Base-by-base conservation (phyloP, 2,888 invertebrate genomes). In the Amorpha juglandis region DNA sequence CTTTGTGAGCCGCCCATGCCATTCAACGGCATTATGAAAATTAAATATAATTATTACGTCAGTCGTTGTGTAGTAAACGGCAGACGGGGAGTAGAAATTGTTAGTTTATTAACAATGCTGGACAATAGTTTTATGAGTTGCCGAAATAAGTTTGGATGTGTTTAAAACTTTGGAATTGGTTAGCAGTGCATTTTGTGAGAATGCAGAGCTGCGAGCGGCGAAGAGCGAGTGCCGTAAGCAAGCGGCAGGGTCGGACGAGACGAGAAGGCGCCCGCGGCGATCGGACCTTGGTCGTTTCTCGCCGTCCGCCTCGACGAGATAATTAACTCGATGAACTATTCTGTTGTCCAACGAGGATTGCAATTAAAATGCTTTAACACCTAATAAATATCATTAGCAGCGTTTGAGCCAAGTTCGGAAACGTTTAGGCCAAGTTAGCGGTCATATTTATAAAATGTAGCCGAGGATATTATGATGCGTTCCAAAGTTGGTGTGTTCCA, bases 241-340 rank as follows among this genome's bases (percentile, higher is more conserved):
- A 80, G 79, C 71, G 75, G 55, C 53, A 52, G 50, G 48, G 63
- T 68, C 68, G 71, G 68, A 72, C 71, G 81, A 77, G 78, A 75
- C 72, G 75, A 69, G 74, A 69, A 68, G 75, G 73, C 82, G 87
- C 87, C 88, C 74, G 83, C 83, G 87, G 87, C 89, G 74, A 66
- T 71, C 77, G 78, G 76, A 74, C 76, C 75, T 75, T 75, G 78
- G 80, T 73, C 82, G 78, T 72, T 67, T 42, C 72, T 48, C 50
- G 19, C 52, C 67, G 58, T 65, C 69, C 64, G 70, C 79, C 81
- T 79, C 82, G 76, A 83, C 83, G 79, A 86, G 86, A 88, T 89
- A 92, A 92, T 91, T 91, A 92, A 90, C 92, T 91, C 86, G 87
- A 87, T 87, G 86, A 89, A 92, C 90, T 89, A 85, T 83, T 83